Base-by-base conservation (phyloP, 1,140 invertebrate genomes). In the Macrosteles quadrilineatus region DNA sequence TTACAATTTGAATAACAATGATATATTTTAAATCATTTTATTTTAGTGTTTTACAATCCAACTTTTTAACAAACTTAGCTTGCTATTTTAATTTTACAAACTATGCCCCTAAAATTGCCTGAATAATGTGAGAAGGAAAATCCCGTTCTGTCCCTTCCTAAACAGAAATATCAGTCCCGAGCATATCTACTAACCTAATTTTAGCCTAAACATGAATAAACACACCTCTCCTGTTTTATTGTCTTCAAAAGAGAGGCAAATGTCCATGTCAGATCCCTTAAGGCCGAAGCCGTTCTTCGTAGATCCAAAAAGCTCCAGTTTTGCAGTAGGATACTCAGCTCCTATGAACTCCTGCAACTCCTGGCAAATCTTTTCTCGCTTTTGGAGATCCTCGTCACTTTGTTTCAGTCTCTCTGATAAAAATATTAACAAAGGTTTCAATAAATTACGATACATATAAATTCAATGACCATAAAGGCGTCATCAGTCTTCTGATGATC, bases 261-360 rank as follows among this genome's bases (percentile, higher is more conserved):
- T 83, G 75, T 89, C 87, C 29, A 89, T 77, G 77, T 89, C 87
- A 74, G 86, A 87, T 12, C 80, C 75, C 32, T 76, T 75, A 72
- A 87, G 83, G 1, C 86, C 87, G 81, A 89, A 88, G 3, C 87
- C 87, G 82, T 88, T 89, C 69, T 79, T 80, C 0, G 85, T 86
- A 1, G 87, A 89, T 1, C 87, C 87, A 83, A 88, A 89, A 63
- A 87, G 73, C 29, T 77, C 70, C 0, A 88, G 74, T 14, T 77
- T 73, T 11, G 83, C 82, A 72, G 82, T 80, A 76, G 76, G 73
- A 73, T 76, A 81, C 1, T 71, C 70, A 14, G 64, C 55, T 6
- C 73, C 73, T 19, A 85, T 78, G n/a, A 27, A 59, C 9, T 59
- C 55, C 27, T 59, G 55, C 14, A 84, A 72, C 25, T 81, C 78